Base-by-base conservation (phyloP, 2,797 vertebrate species). In the Hemitrygon akajei region DNA sequence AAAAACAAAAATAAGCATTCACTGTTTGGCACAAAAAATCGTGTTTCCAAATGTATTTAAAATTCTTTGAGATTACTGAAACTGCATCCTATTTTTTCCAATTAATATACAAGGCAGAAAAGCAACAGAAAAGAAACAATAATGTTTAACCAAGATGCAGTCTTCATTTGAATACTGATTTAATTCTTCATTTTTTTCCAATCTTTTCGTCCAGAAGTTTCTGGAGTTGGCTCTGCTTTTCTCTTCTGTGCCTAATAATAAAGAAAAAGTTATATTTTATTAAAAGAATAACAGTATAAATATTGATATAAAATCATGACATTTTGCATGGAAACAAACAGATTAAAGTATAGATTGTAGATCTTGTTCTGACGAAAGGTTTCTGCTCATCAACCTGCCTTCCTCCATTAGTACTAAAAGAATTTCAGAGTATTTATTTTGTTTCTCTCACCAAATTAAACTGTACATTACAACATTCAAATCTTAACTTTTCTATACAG, bases 121-220 rank as follows among this genome's bases (percentile, higher is more conserved):
- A 56, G 14, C 69, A 25, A 73, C 7, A 14, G 34, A 66, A 58
- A 47, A 30, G 22, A 56, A 75, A 92, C 60, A 34, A 91, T 92
- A 75, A 10, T 30, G 71, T 92, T 47, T 73, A 92, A 92, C 71
- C 63, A 37, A 58, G 91, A 73, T 56, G 91, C 37, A 93, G 47
- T 58, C 71, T 76, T 76, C 37, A 56, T 30, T 47, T 76, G 37
- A n/a, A 40, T 25, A 58, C 3, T 84, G 77, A 94, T 95, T 97
- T 95, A 97, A 0, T 96, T 96, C 95, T 97, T 97, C 94, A 96
- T 96, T 95, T 97, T 96, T 95, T 97, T 97, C 93, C 95, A 95
- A 95, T 98, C 97, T 94, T 98, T 98, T 95, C 97, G 97, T 91
- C 96, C 97, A 94, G 96, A 96, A 94, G 94, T 96, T 94, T 98